A percentile compares a stretch with the other conserved stretches of the same genome.
phyloP scores from a whole-genome alignment of 2,797 vertebrate species.

The Tachyglossus aculeatus region DNA sequence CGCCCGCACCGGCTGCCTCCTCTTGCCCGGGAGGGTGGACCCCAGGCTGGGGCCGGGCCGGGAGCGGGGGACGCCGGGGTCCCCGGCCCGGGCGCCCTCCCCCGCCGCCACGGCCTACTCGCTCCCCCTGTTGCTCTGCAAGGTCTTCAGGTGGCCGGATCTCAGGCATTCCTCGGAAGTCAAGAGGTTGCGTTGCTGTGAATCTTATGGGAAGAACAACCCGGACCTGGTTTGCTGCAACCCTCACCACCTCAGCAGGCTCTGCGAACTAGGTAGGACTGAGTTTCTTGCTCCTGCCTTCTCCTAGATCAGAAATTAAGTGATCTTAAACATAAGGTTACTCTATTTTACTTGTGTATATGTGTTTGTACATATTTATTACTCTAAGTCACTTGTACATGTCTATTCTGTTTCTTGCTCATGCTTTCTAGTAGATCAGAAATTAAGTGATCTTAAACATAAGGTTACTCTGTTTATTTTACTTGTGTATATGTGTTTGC shows the following conservation, averaged over 20 bases:
- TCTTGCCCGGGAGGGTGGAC: constrained; percentile 89
- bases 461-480: too few relatives aligned
- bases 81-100: constrained; percentile 28
- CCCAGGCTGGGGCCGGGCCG: constrained; percentile 84
- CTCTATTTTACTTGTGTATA: too few relatives aligned
- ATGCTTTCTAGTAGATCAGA: too few relatives aligned
- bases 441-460: too few relatives aligned
- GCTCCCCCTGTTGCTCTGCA: constrained; percentile 92
- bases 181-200: constrained; percentile 94
- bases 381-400: too few relatives aligned
- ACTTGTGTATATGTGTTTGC: too few relatives aligned
- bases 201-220: constrained; percentile 92
- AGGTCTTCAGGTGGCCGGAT: constrained; percentile 98
- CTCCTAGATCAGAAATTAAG: too few relatives aligned
- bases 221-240: constrained; percentile 95
- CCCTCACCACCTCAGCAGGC: constrained; percentile 96
- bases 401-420: too few relatives aligned
- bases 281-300: not conserved
- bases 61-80: constrained; percentile 48
- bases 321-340: too few relatives aligned
- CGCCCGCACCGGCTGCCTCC: constrained; percentile 88
- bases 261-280: constrained; percentile 92
- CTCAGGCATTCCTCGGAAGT: constrained; percentile 93
- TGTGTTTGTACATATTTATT: too few relatives aligned
- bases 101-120: constrained; percentile 75